A percentile compares a stretch with the other conserved stretches of the same genome.
Evolutionary conservation across 2,113 vertebrate genomes (phyloP).

Genomic region (Dissostichus mawsoni): DNA sequence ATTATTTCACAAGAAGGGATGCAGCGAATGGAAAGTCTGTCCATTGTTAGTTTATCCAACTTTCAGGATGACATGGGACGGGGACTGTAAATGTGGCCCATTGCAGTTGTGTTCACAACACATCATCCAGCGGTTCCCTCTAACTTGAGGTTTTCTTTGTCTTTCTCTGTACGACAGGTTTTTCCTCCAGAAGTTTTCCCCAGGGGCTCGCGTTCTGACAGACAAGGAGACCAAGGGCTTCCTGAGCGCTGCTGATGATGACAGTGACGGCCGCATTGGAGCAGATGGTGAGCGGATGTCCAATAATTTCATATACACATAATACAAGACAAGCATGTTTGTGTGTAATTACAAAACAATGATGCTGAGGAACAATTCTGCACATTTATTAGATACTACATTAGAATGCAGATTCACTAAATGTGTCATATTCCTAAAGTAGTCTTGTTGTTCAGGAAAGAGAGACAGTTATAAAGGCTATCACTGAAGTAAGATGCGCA

Average conservation of each 20-base stretch:
- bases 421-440: background rate
- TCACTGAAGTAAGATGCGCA: background rate
- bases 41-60: background rate
- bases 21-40: background rate
- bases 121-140: background rate
- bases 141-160: background rate
- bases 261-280: constrained; percentile 94
- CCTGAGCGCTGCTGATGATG: constrained; percentile 89
- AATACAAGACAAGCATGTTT: background rate
- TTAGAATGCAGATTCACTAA: background rate
- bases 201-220: constrained; percentile 90
- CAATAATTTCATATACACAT: background rate
- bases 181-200: constrained; percentile 94
- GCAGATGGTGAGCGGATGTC: constrained; percentile 85
- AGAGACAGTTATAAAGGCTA: background rate
- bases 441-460: background rate
- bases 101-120: background rate
- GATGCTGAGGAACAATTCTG: background rate
- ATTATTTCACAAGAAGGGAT: background rate
- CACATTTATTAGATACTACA: background rate
- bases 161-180: constrained; percentile 81
- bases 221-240: constrained; percentile 91
- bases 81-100: background rate
- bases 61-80: background rate
- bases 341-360: background rate